These are phyloP conservation scores for Xestia rhomboidea DNA, from an alignment of 2,888 invertebrate species.

Conservation along the genomic window DNA sequence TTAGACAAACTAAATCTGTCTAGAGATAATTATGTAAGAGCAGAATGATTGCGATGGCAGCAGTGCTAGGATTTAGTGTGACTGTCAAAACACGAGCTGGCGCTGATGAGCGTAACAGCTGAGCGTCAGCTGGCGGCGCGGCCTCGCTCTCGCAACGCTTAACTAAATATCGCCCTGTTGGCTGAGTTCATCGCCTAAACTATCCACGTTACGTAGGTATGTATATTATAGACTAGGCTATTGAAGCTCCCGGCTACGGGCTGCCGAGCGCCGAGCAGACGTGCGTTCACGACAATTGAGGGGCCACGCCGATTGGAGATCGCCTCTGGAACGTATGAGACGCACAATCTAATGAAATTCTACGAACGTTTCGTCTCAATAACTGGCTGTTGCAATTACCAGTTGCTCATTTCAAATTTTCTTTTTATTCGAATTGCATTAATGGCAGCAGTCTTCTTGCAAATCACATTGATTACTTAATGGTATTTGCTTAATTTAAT, in stretches of 20 bases:
- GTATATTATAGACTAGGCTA: constrained; percentile 69
- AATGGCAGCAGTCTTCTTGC: constrained; percentile 44
- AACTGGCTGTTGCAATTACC: constrained; percentile 62
- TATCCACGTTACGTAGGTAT: constrained; percentile 69
- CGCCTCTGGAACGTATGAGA: constrained; percentile 73
- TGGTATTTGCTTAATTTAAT: constrained; percentile 23
- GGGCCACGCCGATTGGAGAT: constrained; percentile 79
- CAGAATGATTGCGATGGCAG: constrained; percentile 76
- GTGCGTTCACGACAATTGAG: constrained; percentile 80
- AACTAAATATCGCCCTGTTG: constrained; percentile 74
- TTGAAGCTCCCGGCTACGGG: constrained; percentile 73
- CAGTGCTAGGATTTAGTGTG: constrained; percentile 65
- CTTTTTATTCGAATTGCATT: constrained; percentile 57
- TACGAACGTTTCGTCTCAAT: constrained; percentile 68
- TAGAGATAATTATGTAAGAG: constrained; percentile 54
- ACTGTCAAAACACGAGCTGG: constrained; percentile 73
- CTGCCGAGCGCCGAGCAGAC: constrained; percentile 71
- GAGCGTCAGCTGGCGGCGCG: constrained; percentile 79
- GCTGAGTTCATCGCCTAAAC: constrained; percentile 85
- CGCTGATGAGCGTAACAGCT: constrained; percentile 85
- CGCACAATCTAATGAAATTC: constrained; percentile 76
- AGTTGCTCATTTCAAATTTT: constrained; percentile 55
- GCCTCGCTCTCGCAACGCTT: constrained; percentile 70
- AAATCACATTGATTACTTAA: constrained; percentile 42
- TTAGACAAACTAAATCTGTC: constrained; percentile 51